Conservation (phyloP, 2,113 vertebrate genomes). For the Solea senegalensis region DNA sequence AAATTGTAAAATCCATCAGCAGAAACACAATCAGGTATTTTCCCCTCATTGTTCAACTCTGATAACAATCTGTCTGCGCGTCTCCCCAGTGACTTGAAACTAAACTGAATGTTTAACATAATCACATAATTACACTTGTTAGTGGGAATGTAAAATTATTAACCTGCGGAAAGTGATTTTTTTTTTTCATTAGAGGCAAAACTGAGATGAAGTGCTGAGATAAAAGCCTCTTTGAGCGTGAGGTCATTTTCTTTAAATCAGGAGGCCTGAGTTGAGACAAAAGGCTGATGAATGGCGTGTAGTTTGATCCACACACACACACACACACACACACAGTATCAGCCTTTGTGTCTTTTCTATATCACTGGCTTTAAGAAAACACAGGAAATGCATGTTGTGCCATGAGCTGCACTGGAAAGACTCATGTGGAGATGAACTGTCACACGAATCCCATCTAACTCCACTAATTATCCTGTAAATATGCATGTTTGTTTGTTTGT, state of each 20-base stretch:
- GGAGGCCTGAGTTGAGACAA: conserved; percentile 48
- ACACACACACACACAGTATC: conserved; percentile 40
- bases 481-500: conserved; percentile 17
- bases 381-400: conserved; percentile 43
- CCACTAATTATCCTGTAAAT: conserved; percentile 22
- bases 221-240: conserved; percentile 14
- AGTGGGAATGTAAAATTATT: not conserved
- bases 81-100: too few species aligned
- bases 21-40: too few species aligned
- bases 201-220: conserved; percentile 30
- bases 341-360: conserved; percentile 55
- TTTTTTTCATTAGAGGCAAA: not conserved
- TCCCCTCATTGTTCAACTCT: too few species aligned
- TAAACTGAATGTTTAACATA: not conserved
- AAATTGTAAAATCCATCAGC: too few species aligned
- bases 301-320: conserved; percentile 57
- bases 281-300: conserved; percentile 51
- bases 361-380: conserved; percentile 19
- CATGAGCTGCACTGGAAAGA: conserved; percentile 34
- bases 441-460: conserved; percentile 21
- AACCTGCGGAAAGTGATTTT: conserved; percentile 1
- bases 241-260: conserved; percentile 45
- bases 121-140: conserved; percentile 1
- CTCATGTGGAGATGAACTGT: conserved; percentile 27
- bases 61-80: too few species aligned